Conservation (phyloP, 2,888 invertebrate genomes). For the Tinea semifulvella region DNA sequence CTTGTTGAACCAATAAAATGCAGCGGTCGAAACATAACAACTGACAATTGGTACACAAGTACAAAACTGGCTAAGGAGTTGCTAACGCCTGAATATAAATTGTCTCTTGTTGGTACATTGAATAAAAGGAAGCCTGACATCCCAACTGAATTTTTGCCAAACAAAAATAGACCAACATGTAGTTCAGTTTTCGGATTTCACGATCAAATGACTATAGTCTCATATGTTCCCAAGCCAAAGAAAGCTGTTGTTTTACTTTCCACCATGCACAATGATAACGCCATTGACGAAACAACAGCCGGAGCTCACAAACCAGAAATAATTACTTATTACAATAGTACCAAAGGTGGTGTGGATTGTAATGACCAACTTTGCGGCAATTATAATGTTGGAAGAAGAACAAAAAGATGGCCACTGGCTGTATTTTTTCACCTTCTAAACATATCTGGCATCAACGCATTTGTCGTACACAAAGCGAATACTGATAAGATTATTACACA, state of each 20-base stretch:
- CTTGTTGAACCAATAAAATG: no score
- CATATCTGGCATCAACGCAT: no score
- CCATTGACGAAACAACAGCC: not conserved
- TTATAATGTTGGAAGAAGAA: not conserved
- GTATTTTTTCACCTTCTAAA: conserved; percentile 2
- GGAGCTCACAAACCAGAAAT: conserved; percentile 4
- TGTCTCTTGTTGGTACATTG: conserved; percentile 11
- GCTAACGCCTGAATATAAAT: conserved; percentile 6
- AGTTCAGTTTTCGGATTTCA: conserved; percentile 15
- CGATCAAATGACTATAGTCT: conserved; percentile 11
- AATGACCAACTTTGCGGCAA: not conserved
- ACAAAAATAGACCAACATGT: conserved; percentile 13
- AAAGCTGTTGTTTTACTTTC: conserved; percentile 17
- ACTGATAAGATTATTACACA: no score
- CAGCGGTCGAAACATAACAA: no score
- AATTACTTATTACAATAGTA: not conserved
- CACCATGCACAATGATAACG: not conserved
- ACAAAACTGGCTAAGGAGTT: conserved; percentile 6
- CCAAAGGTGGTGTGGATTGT: not conserved
- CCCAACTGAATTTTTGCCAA: conserved; percentile 5
- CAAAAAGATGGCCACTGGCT: conserved; percentile 1
- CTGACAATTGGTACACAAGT: no score
- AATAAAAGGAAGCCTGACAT: conserved; percentile 13
- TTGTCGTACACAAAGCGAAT: no score
- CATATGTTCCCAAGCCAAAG: conserved; percentile 15